Conservation (phyloP, 1,140 invertebrate genomes). For the Zaprionus camerounensis region DNA sequence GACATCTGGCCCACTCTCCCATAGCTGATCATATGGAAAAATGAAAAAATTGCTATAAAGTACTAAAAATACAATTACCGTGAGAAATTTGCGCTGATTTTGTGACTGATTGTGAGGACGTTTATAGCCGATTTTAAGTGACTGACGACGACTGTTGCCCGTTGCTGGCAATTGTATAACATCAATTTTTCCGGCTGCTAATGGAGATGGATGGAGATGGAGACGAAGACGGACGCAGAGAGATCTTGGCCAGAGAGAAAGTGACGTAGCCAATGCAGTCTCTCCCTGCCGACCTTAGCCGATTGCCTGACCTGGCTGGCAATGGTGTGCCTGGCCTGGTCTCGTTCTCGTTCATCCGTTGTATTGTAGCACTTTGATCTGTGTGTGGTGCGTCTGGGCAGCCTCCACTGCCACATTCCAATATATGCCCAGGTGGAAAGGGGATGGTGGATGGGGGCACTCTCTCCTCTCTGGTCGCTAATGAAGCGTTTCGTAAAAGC, state of each 20-base stretch:
- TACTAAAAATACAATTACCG: conserved; percentile 83
- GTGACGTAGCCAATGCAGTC: conserved; percentile 55
- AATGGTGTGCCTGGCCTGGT: neutral
- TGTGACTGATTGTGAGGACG: conserved; percentile 81
- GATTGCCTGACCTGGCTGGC: conserved; percentile 3
- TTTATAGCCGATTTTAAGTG: conserved; percentile 82
- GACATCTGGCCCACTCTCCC: conserved; percentile 70
- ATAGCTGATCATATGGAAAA: conserved; percentile 73
- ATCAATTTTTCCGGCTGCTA: conserved; percentile 56
- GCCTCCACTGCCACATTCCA: conserved; percentile 65
- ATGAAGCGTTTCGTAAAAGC: conserved; percentile 69
- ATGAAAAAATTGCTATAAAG: conserved; percentile 77
- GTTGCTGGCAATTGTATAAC: conserved; percentile 58
- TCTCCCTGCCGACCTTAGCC: conserved; percentile 18
- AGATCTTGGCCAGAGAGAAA: conserved; percentile 10
- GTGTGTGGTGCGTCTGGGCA: conserved; percentile 62
- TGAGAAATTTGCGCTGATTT: conserved; percentile 80
- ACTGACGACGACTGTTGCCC: conserved; percentile 59
- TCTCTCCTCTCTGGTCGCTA: conserved; percentile 39
- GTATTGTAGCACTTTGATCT: conserved; percentile 73
- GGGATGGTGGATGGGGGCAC: neutral
- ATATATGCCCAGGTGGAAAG: conserved; percentile 30
- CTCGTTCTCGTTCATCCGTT: conserved; percentile 57
- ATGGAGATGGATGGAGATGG: conserved; percentile 6
- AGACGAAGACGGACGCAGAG: neutral